A percentile compares a stretch with the other conserved stretches of the same genome.
These are phyloP conservation scores for Xiphophorus birchmanni DNA, from an alignment of 2,797 vertebrate species.

Conservation along the genomic window DNA sequence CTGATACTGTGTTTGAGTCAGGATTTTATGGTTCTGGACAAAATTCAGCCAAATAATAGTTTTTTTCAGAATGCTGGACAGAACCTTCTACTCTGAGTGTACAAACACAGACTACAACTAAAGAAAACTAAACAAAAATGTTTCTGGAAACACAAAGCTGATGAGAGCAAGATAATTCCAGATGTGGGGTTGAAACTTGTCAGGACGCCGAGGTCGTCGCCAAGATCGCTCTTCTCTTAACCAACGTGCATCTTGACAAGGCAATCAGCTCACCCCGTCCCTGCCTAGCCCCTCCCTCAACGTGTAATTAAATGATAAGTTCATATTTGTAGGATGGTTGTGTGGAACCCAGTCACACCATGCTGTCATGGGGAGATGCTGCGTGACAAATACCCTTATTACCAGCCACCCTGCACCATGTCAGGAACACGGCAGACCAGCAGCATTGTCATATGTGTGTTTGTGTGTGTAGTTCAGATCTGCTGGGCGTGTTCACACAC, in stretches of 20 bases:
- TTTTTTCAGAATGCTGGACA: slow-evolving; percentile 69
- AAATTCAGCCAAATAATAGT: slow-evolving; percentile 67
- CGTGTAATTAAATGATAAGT: slow-evolving; percentile 95
- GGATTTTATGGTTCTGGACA: slow-evolving; percentile 78
- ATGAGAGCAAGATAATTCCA: slow-evolving; percentile 45
- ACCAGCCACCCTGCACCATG: slow-evolving; percentile 83
- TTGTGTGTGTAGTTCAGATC: slow-evolving; percentile 12
- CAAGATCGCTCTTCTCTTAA: slow-evolving; percentile 85
- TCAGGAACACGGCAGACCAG: slow-evolving; percentile 73
- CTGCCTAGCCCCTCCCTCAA: slow-evolving; percentile 50
- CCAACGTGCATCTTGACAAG: slow-evolving; percentile 88
- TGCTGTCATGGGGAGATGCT: slow-evolving; percentile 76
- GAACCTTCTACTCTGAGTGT: slow-evolving; percentile 28
- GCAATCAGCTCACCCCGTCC: slow-evolving; percentile 79
- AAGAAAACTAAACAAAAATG: slow-evolving; percentile 50
- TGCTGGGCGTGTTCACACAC: slow-evolving; percentile 19
- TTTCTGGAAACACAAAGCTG: slow-evolving; percentile 18
- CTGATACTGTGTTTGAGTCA: slow-evolving; percentile 81
- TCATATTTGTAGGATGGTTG: slow-evolving; percentile 90
- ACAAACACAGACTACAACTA: slow-evolving; percentile 32
- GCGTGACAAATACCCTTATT: slow-evolving; percentile 91
- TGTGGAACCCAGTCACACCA: slow-evolving; percentile 61
- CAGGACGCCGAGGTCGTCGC: slow-evolving; percentile 67
- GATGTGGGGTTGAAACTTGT: slow-evolving; percentile 62
- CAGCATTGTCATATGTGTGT: slow-evolving; percentile 23